Percentiles rank a stretch among this genome's conserved stretches.
These are phyloP conservation scores for Drosophila seguyi DNA, from an alignment of 1,140 invertebrate genomes.

Conservation along the genomic window DNA sequence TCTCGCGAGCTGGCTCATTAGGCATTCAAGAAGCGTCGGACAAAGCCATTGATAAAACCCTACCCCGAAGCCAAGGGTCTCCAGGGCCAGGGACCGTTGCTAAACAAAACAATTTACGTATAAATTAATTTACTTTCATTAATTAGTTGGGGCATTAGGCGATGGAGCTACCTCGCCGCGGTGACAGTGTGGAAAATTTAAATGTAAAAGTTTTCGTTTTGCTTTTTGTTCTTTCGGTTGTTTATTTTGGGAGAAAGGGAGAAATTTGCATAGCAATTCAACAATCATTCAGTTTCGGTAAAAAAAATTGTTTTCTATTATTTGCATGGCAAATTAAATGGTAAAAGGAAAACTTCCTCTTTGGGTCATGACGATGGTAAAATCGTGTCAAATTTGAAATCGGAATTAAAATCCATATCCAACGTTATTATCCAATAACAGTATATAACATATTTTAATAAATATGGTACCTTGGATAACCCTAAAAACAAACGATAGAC, in stretches of 20 bases:
- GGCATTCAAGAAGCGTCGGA: constrained; percentile 58
- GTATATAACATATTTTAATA: not conserved
- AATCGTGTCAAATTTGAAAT: not conserved
- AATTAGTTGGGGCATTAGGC: constrained; percentile 72
- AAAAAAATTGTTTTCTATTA: constrained; percentile 25
- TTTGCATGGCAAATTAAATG: constrained; percentile 46
- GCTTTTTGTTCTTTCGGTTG: constrained; percentile 44
- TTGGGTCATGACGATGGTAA: not conserved
- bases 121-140: constrained; percentile 80
- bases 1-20: constrained; percentile 54
- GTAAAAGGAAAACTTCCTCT: constrained; percentile 28
- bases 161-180: constrained; percentile 27
- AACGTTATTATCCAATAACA: too few species aligned
- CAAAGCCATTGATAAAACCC: constrained; percentile 68
- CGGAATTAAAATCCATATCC: not conserved
- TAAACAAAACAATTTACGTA: constrained; percentile 79
- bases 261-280: constrained; percentile 67
- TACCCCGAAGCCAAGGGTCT: constrained; percentile 6
- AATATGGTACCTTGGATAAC: not conserved
- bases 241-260: constrained; percentile 28
- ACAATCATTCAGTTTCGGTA: constrained; percentile 12
- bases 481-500: not conserved
- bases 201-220: constrained; percentile 62
- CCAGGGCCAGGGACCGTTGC: constrained; percentile 46
- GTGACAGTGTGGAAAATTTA: constrained; percentile 68